Conservation (phyloP, 2,888 invertebrate genomes). For the Corbicula japonica region DNA sequence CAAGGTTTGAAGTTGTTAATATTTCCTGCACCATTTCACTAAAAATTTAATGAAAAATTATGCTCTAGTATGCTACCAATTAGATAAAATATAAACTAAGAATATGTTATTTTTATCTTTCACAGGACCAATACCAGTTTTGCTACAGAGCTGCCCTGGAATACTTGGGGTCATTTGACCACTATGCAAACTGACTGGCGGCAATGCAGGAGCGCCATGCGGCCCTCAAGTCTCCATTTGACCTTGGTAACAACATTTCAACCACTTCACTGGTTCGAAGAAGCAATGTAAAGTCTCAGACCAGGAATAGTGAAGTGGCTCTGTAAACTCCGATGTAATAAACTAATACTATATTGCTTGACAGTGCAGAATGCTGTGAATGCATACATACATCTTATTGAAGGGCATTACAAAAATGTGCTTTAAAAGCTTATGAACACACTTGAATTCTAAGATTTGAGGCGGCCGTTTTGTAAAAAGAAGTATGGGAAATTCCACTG, state of each 20-base stretch:
- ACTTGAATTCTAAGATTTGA: slow-evolving; percentile 38
- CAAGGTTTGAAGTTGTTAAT: too few species aligned
- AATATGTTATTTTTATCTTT: slow-evolving; percentile 36
- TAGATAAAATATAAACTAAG: neutral
- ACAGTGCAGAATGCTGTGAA: slow-evolving; percentile 10
- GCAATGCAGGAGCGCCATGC: slow-evolving; percentile 61
- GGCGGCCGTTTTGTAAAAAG: slow-evolving; percentile 29
- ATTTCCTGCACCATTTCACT: too few species aligned
- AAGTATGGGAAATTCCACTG: slow-evolving; percentile 22
- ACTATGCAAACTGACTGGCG: slow-evolving; percentile 87
- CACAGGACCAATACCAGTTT: slow-evolving; percentile 98
- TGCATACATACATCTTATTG: too few species aligned
- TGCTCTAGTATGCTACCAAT: too few species aligned
- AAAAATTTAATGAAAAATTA: too few species aligned
- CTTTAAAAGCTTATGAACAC: too few species aligned
- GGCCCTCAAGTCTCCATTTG: slow-evolving; percentile 43
- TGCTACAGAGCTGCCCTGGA: slow-evolving; percentile 99
- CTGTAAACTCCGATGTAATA: slow-evolving; percentile 13
- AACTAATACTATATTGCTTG: too few species aligned
- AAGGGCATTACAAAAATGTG: too few species aligned
- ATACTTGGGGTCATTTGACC: slow-evolving; percentile 99
- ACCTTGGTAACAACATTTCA: slow-evolving; percentile 18
- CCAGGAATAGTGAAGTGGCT: slow-evolving; percentile 54
- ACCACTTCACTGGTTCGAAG: slow-evolving; percentile 54
- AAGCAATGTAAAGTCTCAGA: slow-evolving; percentile 38